Evolutionary conservation across 2,797 vertebrate species (phyloP), one percentile per base, ranked within the genome.

Genomic region (Tinamus major): DNA sequence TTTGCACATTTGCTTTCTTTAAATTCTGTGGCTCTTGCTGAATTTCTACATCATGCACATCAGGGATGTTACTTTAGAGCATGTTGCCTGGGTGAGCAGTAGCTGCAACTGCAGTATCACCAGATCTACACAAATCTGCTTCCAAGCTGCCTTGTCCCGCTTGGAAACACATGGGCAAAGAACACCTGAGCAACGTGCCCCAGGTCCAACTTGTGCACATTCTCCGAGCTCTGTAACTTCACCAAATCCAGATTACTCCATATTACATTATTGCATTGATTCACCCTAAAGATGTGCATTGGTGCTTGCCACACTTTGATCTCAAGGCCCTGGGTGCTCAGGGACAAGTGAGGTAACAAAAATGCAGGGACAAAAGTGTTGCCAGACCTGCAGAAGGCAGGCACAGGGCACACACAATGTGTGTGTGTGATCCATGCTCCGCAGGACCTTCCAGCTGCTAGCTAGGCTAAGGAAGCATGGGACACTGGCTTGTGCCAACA

Each of bases 201-300:
- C 41, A 65, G 42, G 26, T n/a, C 41, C 67, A 59, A 33, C 2
- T 0, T 1, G 3, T 2, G 1, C 19, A 33, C 5, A 65, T 41
- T 72, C 39, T 33, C 69, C 71, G 23, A 0, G 8, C 42, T 77
- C 23, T 3, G 0, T 41, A n/a, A 23, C 7, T 6, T 58, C 39
- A 10, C 48, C 6, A 0, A 37, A 56, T 41, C 19, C 51, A 5
- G 5, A 0, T 14, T 29, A 18, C 18, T 67, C 76, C 0, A 0
- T 46, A 49, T 37, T 71, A 58, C 42, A 55, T 9, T 58, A 20
- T 3, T 23, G 18, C 31, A 33, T 8, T 48, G 2, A 61, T 41
- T 21, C 7, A 49, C 9, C 59, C 64, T 37, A 31, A 16, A 27
- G 24, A 10, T 3, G 31, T 1, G 2, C 1, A 0, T 14, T 59